phyloP scores from a whole-genome alignment of 1,140 invertebrate species.

The Ooceraea biroi region DNA sequence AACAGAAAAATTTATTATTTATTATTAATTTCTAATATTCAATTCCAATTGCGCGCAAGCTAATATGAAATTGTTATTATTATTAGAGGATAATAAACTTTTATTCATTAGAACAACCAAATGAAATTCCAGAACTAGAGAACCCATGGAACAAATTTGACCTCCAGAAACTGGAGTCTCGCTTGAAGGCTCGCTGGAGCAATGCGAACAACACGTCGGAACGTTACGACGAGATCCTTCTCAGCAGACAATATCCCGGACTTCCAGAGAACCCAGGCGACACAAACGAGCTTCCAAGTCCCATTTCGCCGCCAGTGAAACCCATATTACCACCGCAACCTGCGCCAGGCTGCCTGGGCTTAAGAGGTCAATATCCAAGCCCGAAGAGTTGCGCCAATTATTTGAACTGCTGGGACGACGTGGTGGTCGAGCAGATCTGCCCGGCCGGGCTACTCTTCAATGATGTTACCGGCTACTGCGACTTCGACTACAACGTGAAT shows the following conservation, averaged over 20 bases:
- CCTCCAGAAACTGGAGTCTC: constrained; percentile 74
- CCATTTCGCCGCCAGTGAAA: constrained; percentile 44
- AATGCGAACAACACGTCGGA: constrained; percentile 5
- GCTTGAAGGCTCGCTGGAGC: constrained; percentile 34
- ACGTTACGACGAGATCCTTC: background rate
- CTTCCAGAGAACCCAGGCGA: constrained; percentile 49
- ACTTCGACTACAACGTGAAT: constrained; percentile 89
- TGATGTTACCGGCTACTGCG: constrained; percentile 87
- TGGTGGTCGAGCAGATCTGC: constrained; percentile 89
- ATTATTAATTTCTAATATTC: background rate
- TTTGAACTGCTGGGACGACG: constrained; percentile 91
- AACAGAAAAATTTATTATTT: background rate
- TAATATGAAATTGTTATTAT: background rate
- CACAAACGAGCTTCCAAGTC: constrained; percentile 64
- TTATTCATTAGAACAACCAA: background rate
- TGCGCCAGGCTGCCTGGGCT: constrained; percentile 77
- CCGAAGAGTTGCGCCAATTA: constrained; percentile 88
- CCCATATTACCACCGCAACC: constrained; percentile 20
- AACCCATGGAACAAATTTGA: constrained; percentile 76
- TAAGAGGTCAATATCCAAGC: constrained; percentile 88
- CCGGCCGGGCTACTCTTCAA: constrained; percentile 88
- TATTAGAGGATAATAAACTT: background rate
- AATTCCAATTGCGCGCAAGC: background rate
- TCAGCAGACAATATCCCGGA: constrained; percentile 62
- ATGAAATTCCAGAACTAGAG: constrained; percentile 66